Evolutionary conservation across 2,797 vertebrate species (phyloP), one percentile per base, ranked within the genome.

Genomic region (Tinamus major): DNA sequence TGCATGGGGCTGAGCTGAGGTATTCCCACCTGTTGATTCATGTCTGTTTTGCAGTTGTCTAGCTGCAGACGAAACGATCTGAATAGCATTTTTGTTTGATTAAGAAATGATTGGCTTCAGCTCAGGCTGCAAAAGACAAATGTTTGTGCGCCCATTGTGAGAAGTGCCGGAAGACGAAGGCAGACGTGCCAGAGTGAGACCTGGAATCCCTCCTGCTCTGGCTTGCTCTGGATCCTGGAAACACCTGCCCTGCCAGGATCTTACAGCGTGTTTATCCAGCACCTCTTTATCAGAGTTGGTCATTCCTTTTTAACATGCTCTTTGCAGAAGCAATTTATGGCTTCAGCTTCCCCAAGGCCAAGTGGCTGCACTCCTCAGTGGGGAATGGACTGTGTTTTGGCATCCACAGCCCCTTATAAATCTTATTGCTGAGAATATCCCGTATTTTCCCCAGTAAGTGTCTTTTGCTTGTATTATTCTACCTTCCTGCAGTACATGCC

Each of bases 301-400:
- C 0, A 26, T 61, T 92, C 70, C 51, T 90, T 82, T 35, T 79
- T 27, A 77, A 49, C 9, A 3, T 26, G 63, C 16, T 44, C 51
- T 85, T 92, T 76, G 85, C 67, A 83, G 49, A 75, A 88, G 42
- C 79, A 59, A 53, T 93, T 90, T 80, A 88, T 62, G 53, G 49
- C 65, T 87, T 75, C 81, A 69, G 46, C 26, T 70, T 72, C 59
- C 62, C 65, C 37, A 61, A 68, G 89, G 89, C 75, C 79, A 94
- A 72, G 78, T 41, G 46, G 78, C 71, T 79, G 83, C 71, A n/a
- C 9, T 87, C n/a, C 58, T 82, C 71, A 69, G 33, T 75, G 20
- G 67, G 76, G 48, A 80, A 93, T 49, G n/a, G 55, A 39, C 14
- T 0, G 0, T 48, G n/a, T 55, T 89, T 62, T 72, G 79, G 79